Conservation (phyloP, 30 jellyfish, hydroid and myxozoan genomes). For the Chrysaora quinquecirrha region DNA sequence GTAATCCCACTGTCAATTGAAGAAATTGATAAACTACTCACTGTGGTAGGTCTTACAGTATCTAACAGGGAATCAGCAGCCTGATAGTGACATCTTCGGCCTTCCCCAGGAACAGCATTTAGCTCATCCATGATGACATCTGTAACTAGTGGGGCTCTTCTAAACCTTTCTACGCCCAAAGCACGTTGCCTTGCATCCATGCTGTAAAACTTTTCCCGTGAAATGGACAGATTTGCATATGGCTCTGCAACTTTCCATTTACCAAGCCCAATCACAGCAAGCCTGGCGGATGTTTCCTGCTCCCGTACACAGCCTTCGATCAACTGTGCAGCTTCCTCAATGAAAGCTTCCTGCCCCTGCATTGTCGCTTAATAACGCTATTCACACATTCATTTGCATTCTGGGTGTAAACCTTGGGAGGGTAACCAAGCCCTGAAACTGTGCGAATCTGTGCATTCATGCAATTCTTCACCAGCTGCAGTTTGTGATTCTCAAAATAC, state of each 20-base stretch:
- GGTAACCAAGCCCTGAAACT: constrained; percentile 22
- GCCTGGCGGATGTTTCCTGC: not conserved
- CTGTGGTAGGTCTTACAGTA: not conserved
- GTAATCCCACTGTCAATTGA: not conserved
- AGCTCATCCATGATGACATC: not conserved
- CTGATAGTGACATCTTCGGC: not conserved
- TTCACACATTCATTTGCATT: no score
- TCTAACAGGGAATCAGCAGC: not conserved
- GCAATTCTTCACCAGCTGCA: constrained; percentile 1
- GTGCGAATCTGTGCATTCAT: not conserved
- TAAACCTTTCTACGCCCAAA: not conserved
- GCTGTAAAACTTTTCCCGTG: not conserved
- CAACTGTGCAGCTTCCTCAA: constrained; percentile 16
- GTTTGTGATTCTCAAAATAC: not conserved
- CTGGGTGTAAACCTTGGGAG: constrained; percentile 19
- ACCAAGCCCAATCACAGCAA: constrained; percentile 27
- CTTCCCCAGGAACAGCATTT: not conserved
- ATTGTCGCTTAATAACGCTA: not conserved
- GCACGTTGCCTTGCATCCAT: not conserved
- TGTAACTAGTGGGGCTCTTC: not conserved
- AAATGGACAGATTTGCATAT: not conserved
- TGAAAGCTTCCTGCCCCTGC: constrained; percentile 12
- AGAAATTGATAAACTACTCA: not conserved
- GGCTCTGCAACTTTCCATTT: constrained; percentile 16
- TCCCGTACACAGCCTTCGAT: constrained; percentile 13